These are phyloP conservation scores for Agrypnus murinus DNA, from an alignment of 2,888 invertebrate genomes.

Conservation along the genomic window DNA sequence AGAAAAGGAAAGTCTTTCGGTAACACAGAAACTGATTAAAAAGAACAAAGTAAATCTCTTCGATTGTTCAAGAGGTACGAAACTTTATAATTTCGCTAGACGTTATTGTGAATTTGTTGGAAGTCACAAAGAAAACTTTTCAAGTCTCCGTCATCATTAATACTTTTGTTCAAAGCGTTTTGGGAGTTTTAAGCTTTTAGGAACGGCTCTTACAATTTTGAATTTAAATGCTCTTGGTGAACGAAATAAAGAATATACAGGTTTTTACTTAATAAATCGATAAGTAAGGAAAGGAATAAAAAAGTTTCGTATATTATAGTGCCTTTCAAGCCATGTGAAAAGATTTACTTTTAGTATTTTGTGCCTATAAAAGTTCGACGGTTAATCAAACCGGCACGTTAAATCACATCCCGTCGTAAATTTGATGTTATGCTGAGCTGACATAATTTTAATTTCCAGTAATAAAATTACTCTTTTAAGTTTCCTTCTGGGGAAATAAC, in stretches of 20 bases:
- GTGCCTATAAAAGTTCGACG: slow-evolving; percentile 7
- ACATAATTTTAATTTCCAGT: slow-evolving; percentile 27
- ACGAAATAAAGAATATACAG: slow-evolving; percentile 6
- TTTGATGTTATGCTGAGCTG: slow-evolving; percentile 21
- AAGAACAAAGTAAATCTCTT: slow-evolving; percentile 24
- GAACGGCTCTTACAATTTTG: not conserved
- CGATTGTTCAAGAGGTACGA: slow-evolving; percentile 23
- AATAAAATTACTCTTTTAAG: slow-evolving; percentile 20
- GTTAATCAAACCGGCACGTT: slow-evolving; percentile 19
- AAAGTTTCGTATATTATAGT: slow-evolving; percentile 9
- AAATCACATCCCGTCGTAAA: slow-evolving; percentile 25
- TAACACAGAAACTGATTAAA: slow-evolving; percentile 14
- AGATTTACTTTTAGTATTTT: slow-evolving; percentile 21
- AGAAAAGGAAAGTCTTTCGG: not conserved
- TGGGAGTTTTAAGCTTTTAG: slow-evolving; percentile 29
- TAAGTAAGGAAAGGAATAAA: not conserved
- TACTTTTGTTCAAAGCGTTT: slow-evolving; percentile 27
- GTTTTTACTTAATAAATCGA: slow-evolving; percentile 17
- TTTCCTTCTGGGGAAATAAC: slow-evolving; percentile 14
- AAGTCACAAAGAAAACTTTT: slow-evolving; percentile 26
- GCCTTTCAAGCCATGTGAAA: slow-evolving; percentile 9
- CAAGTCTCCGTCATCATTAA: slow-evolving; percentile 26
- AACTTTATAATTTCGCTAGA: slow-evolving; percentile 28
- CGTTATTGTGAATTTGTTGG: slow-evolving; percentile 23
- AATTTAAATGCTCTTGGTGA: slow-evolving; percentile 14